Evolutionary conservation across 2,797 vertebrate species (phyloP), one percentile per base, ranked within the genome.

Genomic region (Poecilia gillii): DNA sequence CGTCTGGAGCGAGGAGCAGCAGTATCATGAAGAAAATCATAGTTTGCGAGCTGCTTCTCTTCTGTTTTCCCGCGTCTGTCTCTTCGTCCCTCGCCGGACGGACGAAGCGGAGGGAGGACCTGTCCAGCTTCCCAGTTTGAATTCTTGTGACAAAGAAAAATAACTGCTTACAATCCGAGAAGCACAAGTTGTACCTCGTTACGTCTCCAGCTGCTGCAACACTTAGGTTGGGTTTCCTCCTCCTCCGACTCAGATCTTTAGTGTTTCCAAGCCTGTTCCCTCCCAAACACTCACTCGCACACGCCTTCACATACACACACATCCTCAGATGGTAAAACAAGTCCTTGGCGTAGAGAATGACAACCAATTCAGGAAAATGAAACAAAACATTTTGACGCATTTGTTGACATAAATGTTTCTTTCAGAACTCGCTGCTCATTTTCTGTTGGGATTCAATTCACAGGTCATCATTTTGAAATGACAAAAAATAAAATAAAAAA

Each of bases 151-250:
- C 85, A 78, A 79, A 45, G 13, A 49, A 74, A 31, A 76, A 18
- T 66, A 46, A 53, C 25, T 55, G 49, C 78, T 46, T 72, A 46
- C 78, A 47, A 55, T 12, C 41, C 41, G 70, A 79, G 66, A 79
- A 72, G 81, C 86, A 57, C 72, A 79, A 78, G 78, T 46, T 87
- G 78, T 33, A 72, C 74, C 76, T 90, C 64, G 73, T 41, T 53
- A 39, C 41, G 75, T 91, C 78, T 92, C 91, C 91, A 84, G 95
- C 84, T 90, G 93, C 90, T 84, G 93, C 84, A 89, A 91, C 91
- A 86, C 93, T 93, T 95, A 94, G 95, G 94, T 94, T 93, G 92
- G 94, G 90, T 94, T 95, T 94, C 93, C 83, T 81, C 93, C 83
- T 81, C 82, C 84, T 90, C 85, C 84, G 83, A 79, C 90, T 83